Evolutionary conservation across 2,888 invertebrate genomes (phyloP).

Genomic region (Epistrophella euchroma): DNA sequence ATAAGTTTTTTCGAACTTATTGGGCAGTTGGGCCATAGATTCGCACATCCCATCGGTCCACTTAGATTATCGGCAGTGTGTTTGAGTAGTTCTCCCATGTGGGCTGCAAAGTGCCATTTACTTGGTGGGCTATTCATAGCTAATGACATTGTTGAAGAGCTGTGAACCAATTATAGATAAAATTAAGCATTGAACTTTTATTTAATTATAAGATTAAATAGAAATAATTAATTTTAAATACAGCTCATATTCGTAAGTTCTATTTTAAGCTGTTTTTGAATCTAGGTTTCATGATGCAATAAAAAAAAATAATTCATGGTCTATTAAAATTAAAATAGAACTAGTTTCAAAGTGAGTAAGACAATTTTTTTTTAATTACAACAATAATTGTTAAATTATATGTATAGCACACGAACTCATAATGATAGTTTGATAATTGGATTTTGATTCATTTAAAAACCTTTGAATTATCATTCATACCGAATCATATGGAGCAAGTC

Average conservation of each 20-base stretch:
- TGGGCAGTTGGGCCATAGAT: slow-evolving; percentile 83
- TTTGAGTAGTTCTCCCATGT: slow-evolving; percentile 83
- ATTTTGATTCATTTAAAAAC: not conserved
- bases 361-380: not conserved
- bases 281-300: not conserved
- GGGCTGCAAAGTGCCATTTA: slow-evolving; percentile 84
- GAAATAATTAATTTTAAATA: not conserved
- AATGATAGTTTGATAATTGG: not conserved
- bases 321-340: not conserved
- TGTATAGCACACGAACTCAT: not conserved
- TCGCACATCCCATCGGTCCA: slow-evolving; percentile 83
- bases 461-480: slow-evolving; percentile 77
- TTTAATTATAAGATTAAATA: not conserved
- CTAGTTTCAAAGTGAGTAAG: not conserved
- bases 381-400: not conserved
- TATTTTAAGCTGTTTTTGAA: not conserved
- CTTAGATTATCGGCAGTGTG: slow-evolving; percentile 82
- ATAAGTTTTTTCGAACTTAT: slow-evolving; percentile 84
- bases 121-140: slow-evolving; percentile 83
- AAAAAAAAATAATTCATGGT: not conserved
- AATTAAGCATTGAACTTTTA: slow-evolving; percentile 39
- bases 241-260: not conserved
- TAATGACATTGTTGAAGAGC: slow-evolving; percentile 83
- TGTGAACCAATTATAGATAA: slow-evolving; percentile 72
- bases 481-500: slow-evolving; percentile 82